Evolutionary conservation across 2,888 invertebrate genomes (phyloP), one percentile per base, ranked within the genome.

Genomic region (Therioaphis trifolii): DNA sequence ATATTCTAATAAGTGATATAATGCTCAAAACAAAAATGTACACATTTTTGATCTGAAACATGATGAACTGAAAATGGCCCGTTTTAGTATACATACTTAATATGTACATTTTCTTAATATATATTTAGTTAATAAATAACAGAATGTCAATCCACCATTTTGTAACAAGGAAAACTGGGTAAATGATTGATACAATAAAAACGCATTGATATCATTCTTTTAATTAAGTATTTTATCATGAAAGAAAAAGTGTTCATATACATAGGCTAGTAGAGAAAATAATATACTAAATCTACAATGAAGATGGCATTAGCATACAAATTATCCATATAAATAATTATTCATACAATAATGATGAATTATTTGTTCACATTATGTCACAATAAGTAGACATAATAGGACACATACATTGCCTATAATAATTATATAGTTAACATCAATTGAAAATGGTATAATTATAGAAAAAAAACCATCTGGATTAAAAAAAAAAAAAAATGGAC

Each of bases 261-360:
- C 82, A 82, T 82, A 82, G 71, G 82, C 82, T 82, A 82, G 63
- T 74, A 82, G 72, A 82, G 58, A 80, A 79, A 82, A 72, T 82
- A 74, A 82, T 82, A 82, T 63, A 72, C 82, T 82, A 82, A 82
- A 63, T 82, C 82, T 82, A 82, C 82, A 82, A 74, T 82, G 61
- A 63, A 82, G 82, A 82, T 82, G 82, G 82, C 61, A 74, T 82
- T 61, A 74, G 82, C 82, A 63, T 82, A 66, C 24, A 71, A 72
- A 63, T 72, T 82, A 74, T 66, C 40, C n/a, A 66, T 66, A 82
- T 74, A 61, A 74, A 74, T 82, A 74, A 82, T 82, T 82, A 0
- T 72, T 82, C 72, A 82, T 82, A 52, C 12, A 68, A 21, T 21
- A 66, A 74, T 74, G 82, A 82, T 74, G 40, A 74, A 82, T 74